A percentile compares a stretch with the other conserved stretches of the same genome.
phyloP scores from a whole-genome alignment of 2,113 vertebrate species.

The Coreoperca whiteheadi region DNA sequence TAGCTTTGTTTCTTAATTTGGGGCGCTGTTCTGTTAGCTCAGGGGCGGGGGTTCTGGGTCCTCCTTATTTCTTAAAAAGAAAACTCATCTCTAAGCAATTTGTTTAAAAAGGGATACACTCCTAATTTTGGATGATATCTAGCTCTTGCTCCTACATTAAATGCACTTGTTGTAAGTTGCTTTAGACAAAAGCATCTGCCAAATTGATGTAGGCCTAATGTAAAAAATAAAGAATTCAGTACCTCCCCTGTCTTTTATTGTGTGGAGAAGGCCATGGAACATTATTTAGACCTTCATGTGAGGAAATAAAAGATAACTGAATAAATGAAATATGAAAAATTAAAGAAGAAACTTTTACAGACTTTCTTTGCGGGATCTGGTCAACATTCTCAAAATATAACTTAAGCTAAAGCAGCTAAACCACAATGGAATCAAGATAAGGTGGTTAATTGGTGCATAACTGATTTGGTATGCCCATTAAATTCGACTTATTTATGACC shows the following conservation, averaged over 20 bases:
- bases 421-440: background rate
- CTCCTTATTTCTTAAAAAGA: too few species aligned
- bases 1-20: too few species aligned
- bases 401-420: background rate
- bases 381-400: background rate
- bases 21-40: too few species aligned
- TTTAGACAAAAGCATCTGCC: background rate
- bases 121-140: too few species aligned
- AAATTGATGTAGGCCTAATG: background rate
- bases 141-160: background rate
- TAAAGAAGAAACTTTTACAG: background rate
- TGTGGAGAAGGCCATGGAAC: too few species aligned
- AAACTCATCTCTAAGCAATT: background rate
- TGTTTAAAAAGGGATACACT: too few species aligned
- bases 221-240: background rate
- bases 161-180: too few species aligned
- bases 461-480: background rate
- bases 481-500: background rate
- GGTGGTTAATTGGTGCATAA: background rate
- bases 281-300: too few species aligned
- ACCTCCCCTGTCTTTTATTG: background rate
- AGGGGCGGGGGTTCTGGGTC: too few species aligned
- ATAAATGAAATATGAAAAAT: background rate
- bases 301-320: background rate
- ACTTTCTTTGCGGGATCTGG: background rate